Conservation (phyloP, 2,888 invertebrate species). For the Scaptodrosophila latifasciaeformis region DNA sequence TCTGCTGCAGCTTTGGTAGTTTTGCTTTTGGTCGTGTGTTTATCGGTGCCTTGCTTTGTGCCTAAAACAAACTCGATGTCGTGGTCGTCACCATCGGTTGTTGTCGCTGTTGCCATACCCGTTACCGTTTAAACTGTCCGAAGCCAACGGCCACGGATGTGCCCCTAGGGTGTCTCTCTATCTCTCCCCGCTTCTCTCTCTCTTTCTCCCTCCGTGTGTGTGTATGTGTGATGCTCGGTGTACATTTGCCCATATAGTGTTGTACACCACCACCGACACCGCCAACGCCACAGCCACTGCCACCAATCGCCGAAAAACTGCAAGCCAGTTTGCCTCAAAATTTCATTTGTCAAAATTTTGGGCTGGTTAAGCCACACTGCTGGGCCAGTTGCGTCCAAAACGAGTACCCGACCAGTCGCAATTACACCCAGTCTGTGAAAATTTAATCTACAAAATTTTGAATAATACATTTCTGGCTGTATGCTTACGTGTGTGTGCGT, state of each 20-base stretch:
- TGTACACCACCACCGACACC: no score
- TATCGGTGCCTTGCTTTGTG: conserved; percentile 26
- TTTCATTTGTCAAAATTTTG: conserved; percentile 20
- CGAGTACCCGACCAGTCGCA: conserved; percentile 58
- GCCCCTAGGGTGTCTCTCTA: no score
- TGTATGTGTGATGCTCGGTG: neutral
- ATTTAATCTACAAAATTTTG: no score
- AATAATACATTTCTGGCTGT: conserved; percentile 1
- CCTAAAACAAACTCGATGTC: conserved; percentile 4
- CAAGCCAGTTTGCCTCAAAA: conserved; percentile 40
- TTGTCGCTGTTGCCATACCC: neutral
- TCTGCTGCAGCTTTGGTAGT: neutral
- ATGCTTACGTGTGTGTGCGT: neutral
- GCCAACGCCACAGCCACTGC: no score
- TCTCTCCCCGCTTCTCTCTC: no score
- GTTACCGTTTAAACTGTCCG: neutral
- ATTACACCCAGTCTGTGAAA: no score
- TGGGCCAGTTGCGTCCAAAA: conserved; percentile 50
- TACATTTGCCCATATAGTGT: conserved; percentile 18
- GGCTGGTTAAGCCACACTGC: conserved; percentile 11
- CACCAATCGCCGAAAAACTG: conserved; percentile 43
- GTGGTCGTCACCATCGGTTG: neutral
- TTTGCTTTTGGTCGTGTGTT: conserved; percentile 22
- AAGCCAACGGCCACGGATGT: neutral
- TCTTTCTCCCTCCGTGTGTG: no score